phyloP scores from a whole-genome alignment of 1,140 invertebrate genomes.

The Saccostrea cuccullata region DNA sequence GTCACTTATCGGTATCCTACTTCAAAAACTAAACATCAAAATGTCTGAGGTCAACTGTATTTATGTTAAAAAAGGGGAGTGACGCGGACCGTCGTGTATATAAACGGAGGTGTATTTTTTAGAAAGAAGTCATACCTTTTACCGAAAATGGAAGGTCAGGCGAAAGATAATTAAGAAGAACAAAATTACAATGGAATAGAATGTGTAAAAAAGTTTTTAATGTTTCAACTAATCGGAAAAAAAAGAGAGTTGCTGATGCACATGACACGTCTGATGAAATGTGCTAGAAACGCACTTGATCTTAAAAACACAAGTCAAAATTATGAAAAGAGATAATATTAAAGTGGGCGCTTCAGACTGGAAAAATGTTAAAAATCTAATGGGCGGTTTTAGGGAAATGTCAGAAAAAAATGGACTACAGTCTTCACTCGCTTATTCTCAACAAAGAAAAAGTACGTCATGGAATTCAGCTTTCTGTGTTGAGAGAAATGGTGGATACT shows the following conservation, averaged over 20 bases:
- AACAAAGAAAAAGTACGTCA: slow-evolving; percentile 13
- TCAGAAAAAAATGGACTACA: slow-evolving; percentile 10
- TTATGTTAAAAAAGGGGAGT: neutral
- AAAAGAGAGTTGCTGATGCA: neutral
- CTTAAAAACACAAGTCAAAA: neutral
- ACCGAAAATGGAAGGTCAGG: neutral
- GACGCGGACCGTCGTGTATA: neutral
- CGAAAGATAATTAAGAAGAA: slow-evolving; percentile 30
- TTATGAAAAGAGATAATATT: slow-evolving; percentile 9
- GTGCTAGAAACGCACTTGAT: neutral
- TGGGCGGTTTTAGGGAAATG: neutral
- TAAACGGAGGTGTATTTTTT: neutral
- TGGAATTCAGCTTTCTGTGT: neutral
- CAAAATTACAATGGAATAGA: slow-evolving; percentile 14
- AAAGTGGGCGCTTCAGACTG: neutral
- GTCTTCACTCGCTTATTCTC: neutral
- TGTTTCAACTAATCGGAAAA: neutral
- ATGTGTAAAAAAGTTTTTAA: slow-evolving; percentile 14
- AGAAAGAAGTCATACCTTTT: neutral
- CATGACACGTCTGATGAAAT: slow-evolving; percentile 18
- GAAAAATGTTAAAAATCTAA: neutral
- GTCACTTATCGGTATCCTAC: slow-evolving; percentile 7
- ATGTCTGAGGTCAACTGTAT: slow-evolving; percentile 19
- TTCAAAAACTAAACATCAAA: slow-evolving; percentile 33
- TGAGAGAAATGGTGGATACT: neutral